These are phyloP conservation scores for Leptogaster cylindrica DNA, from an alignment of 2,888 invertebrate genomes.

Conservation along the genomic window DNA sequence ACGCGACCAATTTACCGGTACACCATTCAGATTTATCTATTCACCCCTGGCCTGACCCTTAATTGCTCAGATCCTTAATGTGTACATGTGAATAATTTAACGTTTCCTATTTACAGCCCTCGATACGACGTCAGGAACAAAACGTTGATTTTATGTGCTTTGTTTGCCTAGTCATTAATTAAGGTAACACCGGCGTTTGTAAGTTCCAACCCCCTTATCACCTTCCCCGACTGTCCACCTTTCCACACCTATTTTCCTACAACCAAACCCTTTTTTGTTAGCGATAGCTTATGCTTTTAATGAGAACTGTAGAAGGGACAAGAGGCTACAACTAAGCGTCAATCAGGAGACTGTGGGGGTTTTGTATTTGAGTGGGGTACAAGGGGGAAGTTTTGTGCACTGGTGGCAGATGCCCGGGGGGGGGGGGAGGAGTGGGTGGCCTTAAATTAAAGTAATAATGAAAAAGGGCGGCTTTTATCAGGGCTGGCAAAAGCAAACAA, in stretches of 20 bases:
- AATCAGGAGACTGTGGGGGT: conserved; percentile 6
- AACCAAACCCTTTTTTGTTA: conserved; percentile 21
- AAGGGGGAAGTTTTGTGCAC: too few relatives aligned
- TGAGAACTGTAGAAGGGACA: conserved; percentile 25
- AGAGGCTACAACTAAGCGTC: conserved; percentile 25
- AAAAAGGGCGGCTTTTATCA: conserved; percentile 34
- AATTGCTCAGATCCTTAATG: conserved; percentile 34
- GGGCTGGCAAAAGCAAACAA: conserved; percentile 1
- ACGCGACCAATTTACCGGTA: conserved; percentile 23
- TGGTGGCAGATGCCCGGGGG: background rate
- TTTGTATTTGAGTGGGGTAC: too few relatives aligned
- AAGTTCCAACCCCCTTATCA: too few relatives aligned
- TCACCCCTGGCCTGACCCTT: conserved; percentile 16
- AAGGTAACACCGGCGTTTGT: conserved; percentile 39
- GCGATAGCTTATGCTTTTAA: conserved; percentile 39
- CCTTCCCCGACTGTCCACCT: background rate
- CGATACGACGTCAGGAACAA: conserved; percentile 22
- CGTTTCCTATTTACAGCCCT: conserved; percentile 35
- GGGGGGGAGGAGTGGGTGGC: background rate
- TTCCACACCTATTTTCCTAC: conserved; percentile 1
- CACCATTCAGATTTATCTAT: conserved; percentile 23
- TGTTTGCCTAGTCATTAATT: conserved; percentile 43
- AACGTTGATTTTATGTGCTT: conserved; percentile 38
- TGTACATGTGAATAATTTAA: conserved; percentile 40
- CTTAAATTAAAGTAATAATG: conserved; percentile 41